Percentiles rank a stretch among this genome's conserved stretches.
phyloP scores from a whole-genome alignment of 2,888 invertebrate species.

The Pammene fasciana region DNA sequence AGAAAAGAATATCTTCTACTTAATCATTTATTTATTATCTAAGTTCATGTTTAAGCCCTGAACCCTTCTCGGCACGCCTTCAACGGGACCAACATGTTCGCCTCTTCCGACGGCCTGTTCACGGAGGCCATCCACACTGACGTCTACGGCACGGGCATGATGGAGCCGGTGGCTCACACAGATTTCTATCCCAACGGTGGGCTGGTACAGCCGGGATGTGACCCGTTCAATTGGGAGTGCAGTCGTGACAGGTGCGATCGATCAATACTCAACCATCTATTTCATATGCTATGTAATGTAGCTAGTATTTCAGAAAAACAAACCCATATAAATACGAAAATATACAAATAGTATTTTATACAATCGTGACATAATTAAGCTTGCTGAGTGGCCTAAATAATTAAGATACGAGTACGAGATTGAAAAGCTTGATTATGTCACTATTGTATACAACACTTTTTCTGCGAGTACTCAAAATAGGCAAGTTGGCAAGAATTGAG shows the following conservation, averaged over 20 bases:
- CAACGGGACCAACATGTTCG: constrained; percentile 48
- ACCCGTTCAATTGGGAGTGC: constrained; percentile 22
- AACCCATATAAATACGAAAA: no score
- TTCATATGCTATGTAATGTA: no score
- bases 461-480: no score
- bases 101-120: constrained; percentile 50
- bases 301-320: no score
- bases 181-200: constrained; percentile 67
- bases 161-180: constrained; percentile 50
- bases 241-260: neutral
- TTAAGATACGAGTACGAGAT: no score
- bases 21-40: neutral
- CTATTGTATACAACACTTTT: no score
- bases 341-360: no score
- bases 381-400: no score
- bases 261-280: neutral
- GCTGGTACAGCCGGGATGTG: constrained; percentile 55
- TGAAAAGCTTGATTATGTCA: no score
- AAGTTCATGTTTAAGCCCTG: constrained; percentile 27
- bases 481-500: no score
- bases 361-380: no score
- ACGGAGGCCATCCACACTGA: constrained; percentile 63
- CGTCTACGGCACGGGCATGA: constrained; percentile 46
- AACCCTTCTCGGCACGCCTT: constrained; percentile 40
- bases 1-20: no score